Evolutionary conservation across 2,113 vertebrate genomes (phyloP).

Genomic region (Aleadryas rufinucha): DNA sequence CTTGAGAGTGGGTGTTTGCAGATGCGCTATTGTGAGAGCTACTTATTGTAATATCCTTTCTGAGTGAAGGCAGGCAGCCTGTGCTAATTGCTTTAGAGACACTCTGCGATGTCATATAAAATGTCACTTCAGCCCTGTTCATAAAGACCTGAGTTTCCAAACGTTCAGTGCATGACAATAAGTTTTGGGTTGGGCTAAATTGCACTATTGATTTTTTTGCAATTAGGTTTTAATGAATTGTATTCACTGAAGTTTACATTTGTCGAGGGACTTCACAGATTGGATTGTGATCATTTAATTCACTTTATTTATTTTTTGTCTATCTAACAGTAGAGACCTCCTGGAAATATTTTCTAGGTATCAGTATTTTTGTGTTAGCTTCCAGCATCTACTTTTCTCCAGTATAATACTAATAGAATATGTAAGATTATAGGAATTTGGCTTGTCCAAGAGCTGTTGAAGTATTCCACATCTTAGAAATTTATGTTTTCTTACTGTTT

Average conservation of each 20-base stretch:
- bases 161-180: conserved; percentile 28
- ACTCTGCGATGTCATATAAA: not conserved
- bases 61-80: not conserved
- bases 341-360: not conserved
- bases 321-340: not conserved
- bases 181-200: conserved; percentile 48
- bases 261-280: conserved; percentile 1
- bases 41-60: not conserved
- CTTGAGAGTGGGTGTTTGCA: not conserved
- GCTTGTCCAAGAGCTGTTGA: not conserved
- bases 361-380: not conserved
- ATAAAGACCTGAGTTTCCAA: conserved; percentile 23
- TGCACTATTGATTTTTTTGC: conserved; percentile 59
- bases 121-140: not conserved
- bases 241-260: not conserved
- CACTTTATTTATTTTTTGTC: not conserved
- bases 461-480: not conserved
- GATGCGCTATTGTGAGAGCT: not conserved
- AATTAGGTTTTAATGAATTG: conserved; percentile 70
- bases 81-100: conserved; percentile 31
- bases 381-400: not conserved
- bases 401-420: not conserved
- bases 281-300: not conserved
- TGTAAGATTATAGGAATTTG: not conserved
- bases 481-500: not conserved